Evolutionary conservation across 2,113 vertebrate species (phyloP).

Genomic region (Grantiella picta): DNA sequence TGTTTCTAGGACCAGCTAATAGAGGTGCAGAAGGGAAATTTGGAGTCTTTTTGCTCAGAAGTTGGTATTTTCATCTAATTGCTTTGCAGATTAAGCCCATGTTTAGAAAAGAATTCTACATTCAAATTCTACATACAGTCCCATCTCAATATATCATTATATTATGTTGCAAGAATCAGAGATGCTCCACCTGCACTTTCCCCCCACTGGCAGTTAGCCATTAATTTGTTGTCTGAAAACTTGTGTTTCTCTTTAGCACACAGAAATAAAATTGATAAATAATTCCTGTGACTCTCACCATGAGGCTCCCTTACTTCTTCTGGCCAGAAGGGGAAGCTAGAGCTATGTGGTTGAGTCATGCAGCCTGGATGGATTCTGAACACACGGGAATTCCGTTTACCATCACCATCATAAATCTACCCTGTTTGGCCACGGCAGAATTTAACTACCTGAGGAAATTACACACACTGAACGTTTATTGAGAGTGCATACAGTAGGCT

Average conservation of each 20-base stretch:
- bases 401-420: background rate
- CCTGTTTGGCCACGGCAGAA: background rate
- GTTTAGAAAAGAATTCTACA: background rate
- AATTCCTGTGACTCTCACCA: accelerated
- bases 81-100: background rate
- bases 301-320: background rate
- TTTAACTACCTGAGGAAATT: background rate
- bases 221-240: background rate
- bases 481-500: background rate
- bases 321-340: slow-evolving; percentile 55
- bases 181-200: background rate
- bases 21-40: background rate
- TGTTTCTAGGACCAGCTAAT: background rate
- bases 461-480: background rate
- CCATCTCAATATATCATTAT: background rate
- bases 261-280: background rate
- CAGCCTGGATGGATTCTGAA: background rate
- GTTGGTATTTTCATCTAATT: background rate
- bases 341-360: background rate
- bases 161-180: background rate
- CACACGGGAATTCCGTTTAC: background rate
- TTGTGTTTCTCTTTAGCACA: background rate
- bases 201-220: background rate
- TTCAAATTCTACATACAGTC: background rate
- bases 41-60: background rate